phyloP scores from a whole-genome alignment of 1,140 invertebrate species.

The Orchesella cincta region DNA sequence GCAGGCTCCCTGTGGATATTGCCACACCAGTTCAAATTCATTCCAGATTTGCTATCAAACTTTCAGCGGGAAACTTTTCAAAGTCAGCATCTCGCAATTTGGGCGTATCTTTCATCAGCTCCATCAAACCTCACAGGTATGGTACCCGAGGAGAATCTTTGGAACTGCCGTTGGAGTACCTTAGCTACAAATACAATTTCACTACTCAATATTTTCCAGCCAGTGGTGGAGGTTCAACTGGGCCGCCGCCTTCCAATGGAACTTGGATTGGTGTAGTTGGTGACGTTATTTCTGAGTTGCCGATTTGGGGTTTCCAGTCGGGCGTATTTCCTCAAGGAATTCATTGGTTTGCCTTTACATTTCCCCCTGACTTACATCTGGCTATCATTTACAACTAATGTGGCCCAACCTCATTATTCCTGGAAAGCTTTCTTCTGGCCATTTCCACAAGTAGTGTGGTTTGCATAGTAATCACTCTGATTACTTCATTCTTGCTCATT shows the following conservation, averaged over 20 bases:
- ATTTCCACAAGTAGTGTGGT: slow-evolving; percentile 26
- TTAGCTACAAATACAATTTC: slow-evolving; percentile 35
- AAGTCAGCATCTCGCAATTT: too few species aligned
- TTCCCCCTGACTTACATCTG: slow-evolving; percentile 39
- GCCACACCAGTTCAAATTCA: too few species aligned
- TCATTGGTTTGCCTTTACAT: slow-evolving; percentile 30
- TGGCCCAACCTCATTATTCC: slow-evolving; percentile 21
- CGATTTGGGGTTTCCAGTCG: not conserved
- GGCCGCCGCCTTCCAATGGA: slow-evolving; percentile 26
- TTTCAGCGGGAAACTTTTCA: too few species aligned
- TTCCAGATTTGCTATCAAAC: too few species aligned
- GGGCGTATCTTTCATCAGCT: too few species aligned
- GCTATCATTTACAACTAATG: slow-evolving; percentile 39
- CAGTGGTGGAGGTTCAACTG: slow-evolving; percentile 35
- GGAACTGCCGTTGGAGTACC: not conserved
- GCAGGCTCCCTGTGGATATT: too few species aligned
- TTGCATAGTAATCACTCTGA: not conserved
- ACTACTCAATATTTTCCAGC: slow-evolving; percentile 36
- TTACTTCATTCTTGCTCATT: not conserved
- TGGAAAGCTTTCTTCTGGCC: slow-evolving; percentile 44
- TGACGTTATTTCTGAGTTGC: not conserved
- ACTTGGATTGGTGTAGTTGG: slow-evolving; percentile 31
- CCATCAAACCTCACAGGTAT: too few species aligned
- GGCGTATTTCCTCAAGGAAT: not conserved
- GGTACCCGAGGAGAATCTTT: not conserved